Conservation (phyloP, 2,888 invertebrate genomes). For the Brachypalpus laphriformis region DNA sequence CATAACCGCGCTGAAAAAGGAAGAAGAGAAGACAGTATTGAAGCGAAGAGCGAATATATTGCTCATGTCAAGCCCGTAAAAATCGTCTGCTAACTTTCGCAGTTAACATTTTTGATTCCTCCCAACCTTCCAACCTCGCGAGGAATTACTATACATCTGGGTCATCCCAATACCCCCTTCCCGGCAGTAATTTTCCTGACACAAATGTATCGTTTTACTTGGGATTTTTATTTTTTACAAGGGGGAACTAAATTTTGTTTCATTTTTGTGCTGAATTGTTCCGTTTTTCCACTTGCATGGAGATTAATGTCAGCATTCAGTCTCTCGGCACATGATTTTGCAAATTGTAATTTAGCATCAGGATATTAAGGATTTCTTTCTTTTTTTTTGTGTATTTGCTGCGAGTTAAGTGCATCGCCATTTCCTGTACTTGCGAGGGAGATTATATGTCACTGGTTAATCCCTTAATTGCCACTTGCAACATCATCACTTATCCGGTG, state of each 20-base stretch:
- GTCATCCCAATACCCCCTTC: too few relatives aligned
- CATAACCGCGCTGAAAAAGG: too few relatives aligned
- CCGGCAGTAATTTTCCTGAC: slow-evolving; percentile 4
- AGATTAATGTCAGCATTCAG: slow-evolving; percentile 68
- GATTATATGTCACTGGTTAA: slow-evolving; percentile 56
- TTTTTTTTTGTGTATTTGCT: background rate
- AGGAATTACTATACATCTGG: too few relatives aligned
- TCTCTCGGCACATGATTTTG: slow-evolving; percentile 64
- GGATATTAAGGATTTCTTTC: slow-evolving; percentile 38
- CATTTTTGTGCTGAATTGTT: slow-evolving; percentile 29
- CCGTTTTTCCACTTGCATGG: slow-evolving; percentile 56
- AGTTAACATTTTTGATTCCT: background rate
- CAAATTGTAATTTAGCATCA: slow-evolving; percentile 54
- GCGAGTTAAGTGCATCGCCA: slow-evolving; percentile 29
- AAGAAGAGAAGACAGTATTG: too few relatives aligned
- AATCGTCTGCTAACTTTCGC: background rate
- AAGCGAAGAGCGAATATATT: background rate
- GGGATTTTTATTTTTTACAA: slow-evolving; percentile 5
- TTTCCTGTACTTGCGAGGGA: slow-evolving; percentile 11
- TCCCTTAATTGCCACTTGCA: slow-evolving; percentile 66
- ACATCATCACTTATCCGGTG: slow-evolving; percentile 37
- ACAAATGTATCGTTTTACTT: background rate
- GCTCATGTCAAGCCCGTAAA: background rate
- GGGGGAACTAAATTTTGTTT: slow-evolving; percentile 10
- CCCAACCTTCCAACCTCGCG: background rate